Evolutionary conservation across 2,113 vertebrate species (phyloP), one percentile per base, ranked within the genome.

Genomic region (Neomonachus schauinslandi): DNA sequence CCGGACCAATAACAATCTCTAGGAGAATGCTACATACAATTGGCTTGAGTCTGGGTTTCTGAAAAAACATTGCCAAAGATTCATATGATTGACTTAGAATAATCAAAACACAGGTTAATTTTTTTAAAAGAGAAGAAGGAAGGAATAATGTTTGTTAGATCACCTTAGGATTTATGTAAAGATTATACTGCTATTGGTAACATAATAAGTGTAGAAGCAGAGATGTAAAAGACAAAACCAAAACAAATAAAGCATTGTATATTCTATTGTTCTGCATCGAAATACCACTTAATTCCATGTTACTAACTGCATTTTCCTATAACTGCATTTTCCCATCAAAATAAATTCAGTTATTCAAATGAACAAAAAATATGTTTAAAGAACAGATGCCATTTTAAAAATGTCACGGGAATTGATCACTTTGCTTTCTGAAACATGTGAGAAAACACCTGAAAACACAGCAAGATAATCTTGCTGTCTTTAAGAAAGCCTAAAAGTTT

Each of bases 361-460:
- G 69, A 92, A 46, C 12, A 86, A 72, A 91, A 85, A 76, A 74
- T 55, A 61, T 51, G 4, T 55, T 89, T 82, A 95, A 61, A 93
- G 51, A 94, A 76, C 8, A 97, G 95, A 69, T 72, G 8, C 67
- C 39, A 33, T 92, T 85, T 92, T 4, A 11, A 89, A 95, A 96
- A 61, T 76, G 39, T 3, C 53, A 72, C 72, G 7, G 16, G 2
- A 81, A 94, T 88, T 88, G 93, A 89, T 81, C 13, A 86, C 4
- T 51, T 26, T 51, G 11, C 46, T 46, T 89, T 94, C 83, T 14
- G 92, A 96, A 80, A 55, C 85, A 36, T 85, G 18, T 21, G 19
- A 94, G 59, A 59, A 13, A 57, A 79, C 24, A 80, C 26, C 21
- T 85, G 24, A 95, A 87, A 84, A 81, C 9, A 49, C 14, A 84